Conservation (phyloP, 2,113 vertebrate species). For the Hippocampus zosterae region DNA sequence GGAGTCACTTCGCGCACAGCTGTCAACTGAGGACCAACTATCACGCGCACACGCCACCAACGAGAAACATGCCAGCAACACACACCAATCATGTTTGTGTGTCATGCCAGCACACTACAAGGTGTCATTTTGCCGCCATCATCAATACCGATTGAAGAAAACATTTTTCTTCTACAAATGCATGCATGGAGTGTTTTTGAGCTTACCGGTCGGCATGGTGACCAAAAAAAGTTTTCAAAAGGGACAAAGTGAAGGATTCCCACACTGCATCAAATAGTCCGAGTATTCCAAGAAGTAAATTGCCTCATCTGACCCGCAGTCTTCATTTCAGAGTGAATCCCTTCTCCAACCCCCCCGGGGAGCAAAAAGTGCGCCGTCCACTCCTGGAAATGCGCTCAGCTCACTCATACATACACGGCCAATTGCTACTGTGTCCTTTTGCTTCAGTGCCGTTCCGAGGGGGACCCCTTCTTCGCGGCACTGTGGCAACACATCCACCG, state of each 20-base stretch:
- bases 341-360: conserved; percentile 7
- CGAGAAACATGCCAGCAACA: conserved; percentile 15
- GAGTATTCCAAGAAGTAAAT: conserved; percentile 43
- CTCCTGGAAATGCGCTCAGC: conserved; percentile 26
- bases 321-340: conserved; percentile 44
- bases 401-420: conserved; percentile 10
- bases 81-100: conserved; percentile 9
- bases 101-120: conserved; percentile 20
- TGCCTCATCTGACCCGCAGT: conserved; percentile 29
- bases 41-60: conserved; percentile 42
- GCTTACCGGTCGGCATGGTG: conserved; percentile 69
- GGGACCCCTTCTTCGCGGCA: conserved; percentile 24
- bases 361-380: conserved; percentile 16
- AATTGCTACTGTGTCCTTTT: conserved; percentile 16
- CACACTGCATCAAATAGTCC: conserved; percentile 54
- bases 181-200: not conserved
- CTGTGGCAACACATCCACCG: conserved; percentile 46
- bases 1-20: conserved; percentile 34
- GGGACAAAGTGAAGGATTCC: not conserved
- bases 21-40: conserved; percentile 41
- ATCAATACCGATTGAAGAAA: not conserved
- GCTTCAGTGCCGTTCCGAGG: conserved; percentile 34
- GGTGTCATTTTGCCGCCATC: not conserved
- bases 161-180: not conserved
- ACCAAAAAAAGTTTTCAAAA: not conserved